Conservation (phyloP, 2,888 invertebrate genomes). For the Ornithoptera alexandrae region DNA sequence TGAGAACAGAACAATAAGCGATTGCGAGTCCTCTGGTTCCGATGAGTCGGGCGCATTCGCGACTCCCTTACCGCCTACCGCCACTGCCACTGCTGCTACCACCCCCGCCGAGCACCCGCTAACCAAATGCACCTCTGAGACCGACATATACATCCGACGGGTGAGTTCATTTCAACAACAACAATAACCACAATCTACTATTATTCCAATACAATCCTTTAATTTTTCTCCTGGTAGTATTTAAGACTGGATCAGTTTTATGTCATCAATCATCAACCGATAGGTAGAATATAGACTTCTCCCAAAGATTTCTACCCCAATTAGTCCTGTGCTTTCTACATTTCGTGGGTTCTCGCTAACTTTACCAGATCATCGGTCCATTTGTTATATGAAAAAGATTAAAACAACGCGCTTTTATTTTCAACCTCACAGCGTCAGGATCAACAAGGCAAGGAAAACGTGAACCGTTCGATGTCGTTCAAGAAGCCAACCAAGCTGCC, state of each 20-base stretch:
- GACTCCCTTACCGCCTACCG: slow-evolving; percentile 41
- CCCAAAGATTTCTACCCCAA: too few relatives aligned
- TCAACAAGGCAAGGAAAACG: slow-evolving; percentile 62
- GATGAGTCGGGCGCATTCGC: slow-evolving; percentile 49
- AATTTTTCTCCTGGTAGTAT: too few relatives aligned
- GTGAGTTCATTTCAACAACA: slow-evolving; percentile 25
- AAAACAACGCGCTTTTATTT: not conserved
- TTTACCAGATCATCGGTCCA: too few relatives aligned
- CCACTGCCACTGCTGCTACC: not conserved
- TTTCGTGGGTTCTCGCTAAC: too few relatives aligned
- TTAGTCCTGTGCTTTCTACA: too few relatives aligned
- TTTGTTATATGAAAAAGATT: too few relatives aligned
- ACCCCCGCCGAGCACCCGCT: slow-evolving; percentile 31
- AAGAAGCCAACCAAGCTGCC: slow-evolving; percentile 64
- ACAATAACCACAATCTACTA: too few relatives aligned
- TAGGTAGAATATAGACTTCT: too few relatives aligned
- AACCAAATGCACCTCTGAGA: slow-evolving; percentile 61
- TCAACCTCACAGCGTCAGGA: slow-evolving; percentile 44
- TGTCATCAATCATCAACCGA: too few relatives aligned
- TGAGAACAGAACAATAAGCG: slow-evolving; percentile 40
- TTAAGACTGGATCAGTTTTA: too few relatives aligned
- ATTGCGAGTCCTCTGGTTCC: slow-evolving; percentile 48
- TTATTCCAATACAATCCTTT: too few relatives aligned
- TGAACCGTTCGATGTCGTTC: slow-evolving; percentile 44
- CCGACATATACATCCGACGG: slow-evolving; percentile 50